Base-by-base conservation (phyloP, 2,797 vertebrate species). In the Eupleurogrammus muticus region DNA sequence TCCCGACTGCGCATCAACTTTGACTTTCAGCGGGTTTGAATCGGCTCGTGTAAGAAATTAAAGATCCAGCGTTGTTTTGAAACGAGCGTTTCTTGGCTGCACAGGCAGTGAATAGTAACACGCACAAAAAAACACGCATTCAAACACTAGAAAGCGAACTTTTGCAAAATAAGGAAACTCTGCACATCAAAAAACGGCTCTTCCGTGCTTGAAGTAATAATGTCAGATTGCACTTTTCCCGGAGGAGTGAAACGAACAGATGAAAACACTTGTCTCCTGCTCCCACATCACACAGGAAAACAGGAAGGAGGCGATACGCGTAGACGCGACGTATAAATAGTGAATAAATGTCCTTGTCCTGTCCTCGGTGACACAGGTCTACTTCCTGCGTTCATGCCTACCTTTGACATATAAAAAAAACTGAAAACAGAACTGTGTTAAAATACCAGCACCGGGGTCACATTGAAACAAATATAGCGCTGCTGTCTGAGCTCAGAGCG, bases 11-110 rank as follows among this genome's bases (percentile, higher is more conserved):
- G 42, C 49, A 58, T 77, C 80, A 80, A 55, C 78, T 80, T 74
- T 79, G 69, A 76, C 84, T 79, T 77, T 75, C 72, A 77, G 75
- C n/a, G 28, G 64, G 32, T 78, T 56, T 60, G 42, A 57, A 38
- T 64, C 32, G 34, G 36, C 53, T 55, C 21, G 23, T 68, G 46
- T 58, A 36, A 51, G 50, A 40, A 40, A 51, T 24, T 10, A 36
- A 65, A 56, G 28, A 36, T 50, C 9, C 24, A 28, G 34, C 10
- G n/a, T 48, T 50, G 57, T 68, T 68, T 63, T 19, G 36, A 73
- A 64, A 56, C 5, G 1, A 53, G 5, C 21, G 21, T 75, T 68
- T 53, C 42, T 5, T 67, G 11, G 32, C 46, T 56, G 49, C 56
- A 51, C 56, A 51, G 21, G 40, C 35, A 3, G 28, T 9, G 50